Base-by-base conservation (phyloP, 2,797 vertebrate species). In the Eulemur mongoz region DNA sequence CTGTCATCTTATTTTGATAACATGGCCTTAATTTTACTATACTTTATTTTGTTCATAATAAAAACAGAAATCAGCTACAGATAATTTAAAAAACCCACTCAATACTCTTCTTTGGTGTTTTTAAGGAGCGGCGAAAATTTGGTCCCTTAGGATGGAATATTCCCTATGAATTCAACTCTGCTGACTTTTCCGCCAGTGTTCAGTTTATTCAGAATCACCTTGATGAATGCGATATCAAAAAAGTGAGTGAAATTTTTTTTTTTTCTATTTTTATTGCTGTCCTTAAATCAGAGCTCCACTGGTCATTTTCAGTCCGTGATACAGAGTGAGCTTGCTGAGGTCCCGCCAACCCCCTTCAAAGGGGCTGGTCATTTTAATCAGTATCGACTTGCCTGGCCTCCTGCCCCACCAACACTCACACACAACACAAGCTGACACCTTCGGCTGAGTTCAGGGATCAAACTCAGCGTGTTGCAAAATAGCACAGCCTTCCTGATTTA, bases 141-240 rank as follows among this genome's bases (percentile, higher is more conserved):
- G 99, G 99, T 40, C 98, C 98, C 79, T 98, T 99, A 95, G 99
- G 99, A n/a, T 99, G 99, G 99, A 99, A 99, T 97, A 99, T 99
- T 98, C 98, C 98, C 20, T 99, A 99, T 84, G 99, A 99, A 94
- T 99, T 99, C 97, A 99, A 99, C 92, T 98, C 98, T 1, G 98
- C 99, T 54, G 99, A 99, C 89, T 99, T 99, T 83, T 97, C 95
- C 88, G 98, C 99, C 93, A 99, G 98, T n/a, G 67, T 99, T 97
- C 99, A 99, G 61, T 99, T 99, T 96, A 98, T 99, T 98, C 98
- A 99, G 88, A 99, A 99, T 97, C 99, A 99, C 65, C 97, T 99
- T 5, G 98, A 99, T 95, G 98, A 98, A 93, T 98, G 98, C 43
- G 98, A 99, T 92, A 97, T 98, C 97, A 99, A 97, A 93, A 99